Evolutionary conservation across 2,797 vertebrate genomes (phyloP), one percentile per base, ranked within the genome.

Genomic region (Sebastes flavidus): DNA sequence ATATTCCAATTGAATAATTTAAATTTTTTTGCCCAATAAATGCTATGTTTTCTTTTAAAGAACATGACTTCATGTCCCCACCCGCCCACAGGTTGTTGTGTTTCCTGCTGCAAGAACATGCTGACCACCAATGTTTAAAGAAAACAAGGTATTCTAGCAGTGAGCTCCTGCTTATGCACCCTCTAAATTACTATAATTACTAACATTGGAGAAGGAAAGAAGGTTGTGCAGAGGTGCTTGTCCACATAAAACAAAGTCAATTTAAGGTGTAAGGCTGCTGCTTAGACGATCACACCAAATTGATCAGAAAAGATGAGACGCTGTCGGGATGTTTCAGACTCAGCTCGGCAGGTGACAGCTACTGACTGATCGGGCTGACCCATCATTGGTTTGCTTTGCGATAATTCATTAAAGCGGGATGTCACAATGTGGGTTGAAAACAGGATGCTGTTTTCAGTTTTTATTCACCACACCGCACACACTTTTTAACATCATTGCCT

Each of bases 301-400:
- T 30, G 66, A 70, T 78, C 65, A 34, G 27, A 66, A 46, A 55
- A 61, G 38, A 66, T 70, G 42, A 74, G 58, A 68, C 16, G 54
- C 49, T 73, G 58, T 68, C 74, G 49, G 32, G 54, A 46, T 70
- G n/a, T 60, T 58, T 52, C 49, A 58, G 77, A 55, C 22, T 72
- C 30, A 32, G 55, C 66, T 46, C 54, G 55, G 72, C 42, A 67
- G 67, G 3, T 52, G 46, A 61, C 38, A 61, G 25, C 42, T 6
- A 18, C 24, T 38, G 73, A 80, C 34, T 58, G n/a, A 72, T 42
- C 52, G 59, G 16, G 42, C 29, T 63, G 49, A 65, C 24, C 56
- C 38, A 32, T 65, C 11, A 46, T 46, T 46, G 16, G 42, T 73
- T 65, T 59, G 25, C 29, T 78, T n/a, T 69, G 65, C 2, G 2